A percentile compares a stretch with the other conserved stretches of the same genome.
Evolutionary conservation across 1,140 invertebrate species (phyloP).

Genomic region (Coptotermes formosanus): DNA sequence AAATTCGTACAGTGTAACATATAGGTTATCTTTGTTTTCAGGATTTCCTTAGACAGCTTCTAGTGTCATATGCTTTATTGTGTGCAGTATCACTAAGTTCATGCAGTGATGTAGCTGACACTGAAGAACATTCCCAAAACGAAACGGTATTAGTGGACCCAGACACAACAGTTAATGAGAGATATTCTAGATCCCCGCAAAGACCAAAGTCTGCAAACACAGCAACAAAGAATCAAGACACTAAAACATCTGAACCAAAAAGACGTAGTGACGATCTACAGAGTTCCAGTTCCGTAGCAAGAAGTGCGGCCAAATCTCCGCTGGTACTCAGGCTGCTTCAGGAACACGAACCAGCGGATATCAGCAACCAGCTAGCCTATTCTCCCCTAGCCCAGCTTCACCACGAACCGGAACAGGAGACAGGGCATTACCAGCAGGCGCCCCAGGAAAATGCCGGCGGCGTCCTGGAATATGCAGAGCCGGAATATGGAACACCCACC

Average conservation of each 20-base stretch:
- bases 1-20: neutral
- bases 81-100: neutral
- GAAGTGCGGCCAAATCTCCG: neutral
- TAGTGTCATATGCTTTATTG: neutral
- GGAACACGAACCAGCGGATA: conserved; percentile 9
- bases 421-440: neutral
- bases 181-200: neutral
- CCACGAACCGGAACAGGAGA: neutral
- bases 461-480: neutral
- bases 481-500: neutral
- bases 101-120: neutral
- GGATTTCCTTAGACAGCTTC: neutral
- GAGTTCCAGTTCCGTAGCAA: neutral
- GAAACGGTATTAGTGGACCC: neutral
- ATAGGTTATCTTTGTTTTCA: neutral
- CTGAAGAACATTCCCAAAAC: neutral
- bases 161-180: neutral
- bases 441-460: neutral
- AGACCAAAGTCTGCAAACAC: neutral
- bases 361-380: conserved; percentile 2
- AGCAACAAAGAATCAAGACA: neutral
- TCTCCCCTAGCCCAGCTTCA: neutral
- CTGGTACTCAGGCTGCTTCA: conserved; percentile 18
- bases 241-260: neutral
- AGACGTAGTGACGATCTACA: neutral